These are phyloP conservation scores for Uropsilus gracilis DNA, from an alignment of 2,113 vertebrate species.

Conservation along the genomic window DNA sequence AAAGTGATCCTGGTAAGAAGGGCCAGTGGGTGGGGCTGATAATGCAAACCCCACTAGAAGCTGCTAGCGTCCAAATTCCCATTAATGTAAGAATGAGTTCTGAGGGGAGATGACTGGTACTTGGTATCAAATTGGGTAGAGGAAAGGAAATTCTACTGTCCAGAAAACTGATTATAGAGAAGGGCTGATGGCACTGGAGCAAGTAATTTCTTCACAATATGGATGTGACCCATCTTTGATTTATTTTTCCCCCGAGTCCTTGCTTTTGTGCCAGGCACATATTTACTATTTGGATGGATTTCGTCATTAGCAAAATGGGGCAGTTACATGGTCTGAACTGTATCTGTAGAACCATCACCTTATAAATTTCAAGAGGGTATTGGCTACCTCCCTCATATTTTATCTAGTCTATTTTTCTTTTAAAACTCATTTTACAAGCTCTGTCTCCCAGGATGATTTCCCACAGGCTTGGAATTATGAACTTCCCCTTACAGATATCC, in stretches of 20 bases:
- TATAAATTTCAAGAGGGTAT: background rate
- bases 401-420: background rate
- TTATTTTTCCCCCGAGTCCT: background rate
- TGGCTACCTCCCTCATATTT: background rate
- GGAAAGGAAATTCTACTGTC: background rate
- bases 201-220: background rate
- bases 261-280: background rate
- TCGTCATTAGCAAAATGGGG: background rate
- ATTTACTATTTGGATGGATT: slow-evolving; percentile 2
- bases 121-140: background rate
- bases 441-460: background rate
- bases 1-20: background rate
- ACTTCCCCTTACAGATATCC: background rate
- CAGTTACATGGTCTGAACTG: background rate
- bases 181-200: background rate
- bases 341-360: background rate
- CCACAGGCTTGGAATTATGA: no score
- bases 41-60: background rate
- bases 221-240: background rate
- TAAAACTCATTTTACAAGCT: background rate
- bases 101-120: background rate
- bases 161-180: background rate
- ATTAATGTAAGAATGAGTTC: background rate
- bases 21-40: background rate
- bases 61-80: background rate